Conservation (phyloP, 2,113 vertebrate species). For the Emydura subglobosa region DNA sequence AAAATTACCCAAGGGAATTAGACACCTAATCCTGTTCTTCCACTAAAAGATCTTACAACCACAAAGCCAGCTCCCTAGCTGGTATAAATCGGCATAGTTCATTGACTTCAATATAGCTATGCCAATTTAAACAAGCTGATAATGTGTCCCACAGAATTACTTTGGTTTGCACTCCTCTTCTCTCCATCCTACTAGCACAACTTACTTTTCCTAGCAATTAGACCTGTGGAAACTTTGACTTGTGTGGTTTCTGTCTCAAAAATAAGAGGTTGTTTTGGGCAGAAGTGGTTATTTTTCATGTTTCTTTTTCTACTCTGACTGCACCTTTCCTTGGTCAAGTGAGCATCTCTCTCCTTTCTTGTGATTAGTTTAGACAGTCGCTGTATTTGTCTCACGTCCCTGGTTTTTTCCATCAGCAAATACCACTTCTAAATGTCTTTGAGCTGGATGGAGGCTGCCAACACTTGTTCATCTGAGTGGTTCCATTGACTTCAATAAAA, state of each 20-base stretch:
- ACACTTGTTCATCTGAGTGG: not conserved
- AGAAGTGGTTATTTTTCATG: not conserved
- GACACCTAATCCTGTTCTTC: not conserved
- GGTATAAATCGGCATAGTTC: not conserved
- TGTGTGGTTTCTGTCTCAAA: not conserved
- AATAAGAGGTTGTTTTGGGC: not conserved
- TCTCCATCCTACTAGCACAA: fast-evolving
- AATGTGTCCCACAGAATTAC: not conserved
- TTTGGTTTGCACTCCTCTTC: not conserved
- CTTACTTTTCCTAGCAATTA: not conserved
- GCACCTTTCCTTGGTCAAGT: not conserved
- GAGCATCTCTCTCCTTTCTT: not conserved
- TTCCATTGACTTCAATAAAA: not conserved
- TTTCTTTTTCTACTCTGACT: not conserved
- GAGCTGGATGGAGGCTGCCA: not conserved
- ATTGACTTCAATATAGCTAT: slow-evolving; percentile 19
- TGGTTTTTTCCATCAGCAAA: not conserved
- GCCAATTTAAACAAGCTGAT: not conserved
- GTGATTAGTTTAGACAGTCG: not conserved
- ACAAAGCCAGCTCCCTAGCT: not conserved
- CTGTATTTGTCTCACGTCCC: not conserved
- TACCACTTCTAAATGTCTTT: not conserved
- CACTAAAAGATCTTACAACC: not conserved
- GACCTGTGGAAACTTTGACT: not conserved
- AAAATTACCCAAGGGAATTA: not conserved